These are phyloP conservation scores for Cheilosia soror DNA, from an alignment of 2,888 invertebrate species.

Conservation along the genomic window DNA sequence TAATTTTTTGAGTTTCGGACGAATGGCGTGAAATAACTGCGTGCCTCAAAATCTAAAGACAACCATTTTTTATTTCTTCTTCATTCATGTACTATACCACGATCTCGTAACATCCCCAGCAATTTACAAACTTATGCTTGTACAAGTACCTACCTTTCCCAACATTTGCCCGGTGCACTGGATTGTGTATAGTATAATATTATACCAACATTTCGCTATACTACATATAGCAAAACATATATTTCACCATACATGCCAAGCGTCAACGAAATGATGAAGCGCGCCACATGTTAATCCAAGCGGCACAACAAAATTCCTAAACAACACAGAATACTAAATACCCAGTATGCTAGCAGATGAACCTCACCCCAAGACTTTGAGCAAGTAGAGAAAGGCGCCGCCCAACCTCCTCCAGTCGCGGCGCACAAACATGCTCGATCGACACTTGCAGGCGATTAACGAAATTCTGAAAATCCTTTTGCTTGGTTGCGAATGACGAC, in stretches of 20 bases:
- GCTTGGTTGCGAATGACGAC: conserved; percentile 66
- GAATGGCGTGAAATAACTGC: too few relatives aligned
- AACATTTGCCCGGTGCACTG: not conserved
- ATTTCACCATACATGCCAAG: conserved; percentile 25
- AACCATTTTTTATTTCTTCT: not conserved
- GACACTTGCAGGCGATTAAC: conserved; percentile 70
- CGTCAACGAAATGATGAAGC: conserved; percentile 70
- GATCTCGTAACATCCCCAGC: not conserved
- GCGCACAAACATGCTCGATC: conserved; percentile 41
- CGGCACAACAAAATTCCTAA: conserved; percentile 63
- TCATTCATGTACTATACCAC: not conserved
- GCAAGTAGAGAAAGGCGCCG: conserved; percentile 33
- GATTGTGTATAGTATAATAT: too few relatives aligned
- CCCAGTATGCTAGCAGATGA: conserved; percentile 46
- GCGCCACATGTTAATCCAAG: conserved; percentile 73
- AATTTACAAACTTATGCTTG: not conserved
- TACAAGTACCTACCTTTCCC: not conserved
- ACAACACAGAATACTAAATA: conserved; percentile 58
- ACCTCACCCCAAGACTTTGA: conserved; percentile 45
- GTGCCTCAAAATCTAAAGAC: too few relatives aligned
- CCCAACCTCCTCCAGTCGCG: conserved; percentile 22
- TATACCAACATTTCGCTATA: conserved; percentile 7
- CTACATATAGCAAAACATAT: conserved; percentile 1
- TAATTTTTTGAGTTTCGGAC: too few relatives aligned
- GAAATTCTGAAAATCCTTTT: conserved; percentile 69